A percentile compares a stretch with the other conserved stretches of the same genome.
Conservation (phyloP, 2,888 invertebrate genomes). For the Melanotus villosus region DNA sequence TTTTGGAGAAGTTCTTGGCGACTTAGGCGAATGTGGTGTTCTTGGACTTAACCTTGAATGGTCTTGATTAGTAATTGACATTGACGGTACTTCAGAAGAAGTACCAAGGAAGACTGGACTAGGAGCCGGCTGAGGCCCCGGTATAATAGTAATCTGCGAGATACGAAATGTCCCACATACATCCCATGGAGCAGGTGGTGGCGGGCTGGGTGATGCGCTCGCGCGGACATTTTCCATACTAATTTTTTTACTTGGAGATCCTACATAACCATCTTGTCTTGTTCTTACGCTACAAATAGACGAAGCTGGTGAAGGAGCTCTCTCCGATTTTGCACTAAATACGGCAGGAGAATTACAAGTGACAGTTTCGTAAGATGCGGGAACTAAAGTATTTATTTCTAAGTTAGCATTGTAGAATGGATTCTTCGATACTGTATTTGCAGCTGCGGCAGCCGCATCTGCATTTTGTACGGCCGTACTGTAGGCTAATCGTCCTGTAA, state of each 20-base stretch:
- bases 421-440: conserved; percentile 61
- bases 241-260: conserved; percentile 58
- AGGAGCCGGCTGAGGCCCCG: conserved; percentile 61
- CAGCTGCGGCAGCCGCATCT: conserved; percentile 64
- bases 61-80: conserved; percentile 64
- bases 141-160: conserved; percentile 56
- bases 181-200: conserved; percentile 86
- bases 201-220: conserved; percentile 77
- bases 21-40: conserved; percentile 77
- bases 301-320: conserved; percentile 74
- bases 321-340: conserved; percentile 71
- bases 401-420: conserved; percentile 66
- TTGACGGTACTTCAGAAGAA: conserved; percentile 58
- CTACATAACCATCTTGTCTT: conserved; percentile 75
- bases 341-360: conserved; percentile 71
- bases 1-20: conserved; percentile 81
- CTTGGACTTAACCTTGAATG: conserved; percentile 76
- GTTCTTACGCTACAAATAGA: conserved; percentile 78
- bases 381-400: conserved; percentile 69
- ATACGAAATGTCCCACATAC: conserved; percentile 71
- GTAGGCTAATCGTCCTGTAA: conserved; percentile 77
- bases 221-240: conserved; percentile 46
- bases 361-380: conserved; percentile 69
- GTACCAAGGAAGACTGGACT: conserved; percentile 68
- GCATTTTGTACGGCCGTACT: conserved; percentile 76